Evolutionary conservation across 2,888 invertebrate species (phyloP).

Genomic region (Zhengitettix transpicula): DNA sequence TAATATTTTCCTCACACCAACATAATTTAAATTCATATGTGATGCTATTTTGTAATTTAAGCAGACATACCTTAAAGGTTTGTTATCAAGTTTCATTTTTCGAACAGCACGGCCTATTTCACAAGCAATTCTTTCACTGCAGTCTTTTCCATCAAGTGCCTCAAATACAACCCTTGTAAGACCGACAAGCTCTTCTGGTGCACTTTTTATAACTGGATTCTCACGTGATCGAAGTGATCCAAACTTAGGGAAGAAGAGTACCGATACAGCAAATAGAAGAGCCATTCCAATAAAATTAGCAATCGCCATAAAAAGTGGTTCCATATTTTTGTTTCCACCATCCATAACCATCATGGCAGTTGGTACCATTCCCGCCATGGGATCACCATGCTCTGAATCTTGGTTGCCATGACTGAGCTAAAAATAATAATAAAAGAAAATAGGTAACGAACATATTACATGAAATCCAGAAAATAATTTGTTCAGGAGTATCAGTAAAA

Average conservation of each 20-base stretch:
- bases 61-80: constrained; percentile 16
- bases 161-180: constrained; percentile 26
- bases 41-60: too few species aligned
- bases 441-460: too few species aligned
- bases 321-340: constrained; percentile 25
- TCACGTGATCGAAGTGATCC: constrained; percentile 19
- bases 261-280: constrained; percentile 32
- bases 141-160: constrained; percentile 30
- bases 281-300: constrained; percentile 39
- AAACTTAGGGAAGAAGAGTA: constrained; percentile 32
- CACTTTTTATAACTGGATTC: constrained; percentile 17
- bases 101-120: constrained; percentile 27
- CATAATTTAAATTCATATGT: too few species aligned
- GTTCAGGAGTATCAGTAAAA: too few species aligned
- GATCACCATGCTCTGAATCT: neutral
- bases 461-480: too few species aligned
- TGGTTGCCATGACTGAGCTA: neutral
- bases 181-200: constrained; percentile 22
- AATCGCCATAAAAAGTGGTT: constrained; percentile 37
- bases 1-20: too few species aligned
- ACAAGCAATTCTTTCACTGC: constrained; percentile 29
- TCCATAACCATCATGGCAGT: constrained; percentile 17
- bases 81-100: constrained; percentile 16
- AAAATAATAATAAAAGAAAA: neutral
- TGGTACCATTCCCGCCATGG: constrained; percentile 3